Evolutionary conservation across 2,797 vertebrate species (phyloP).

Genomic region (Avahi laniger): DNA sequence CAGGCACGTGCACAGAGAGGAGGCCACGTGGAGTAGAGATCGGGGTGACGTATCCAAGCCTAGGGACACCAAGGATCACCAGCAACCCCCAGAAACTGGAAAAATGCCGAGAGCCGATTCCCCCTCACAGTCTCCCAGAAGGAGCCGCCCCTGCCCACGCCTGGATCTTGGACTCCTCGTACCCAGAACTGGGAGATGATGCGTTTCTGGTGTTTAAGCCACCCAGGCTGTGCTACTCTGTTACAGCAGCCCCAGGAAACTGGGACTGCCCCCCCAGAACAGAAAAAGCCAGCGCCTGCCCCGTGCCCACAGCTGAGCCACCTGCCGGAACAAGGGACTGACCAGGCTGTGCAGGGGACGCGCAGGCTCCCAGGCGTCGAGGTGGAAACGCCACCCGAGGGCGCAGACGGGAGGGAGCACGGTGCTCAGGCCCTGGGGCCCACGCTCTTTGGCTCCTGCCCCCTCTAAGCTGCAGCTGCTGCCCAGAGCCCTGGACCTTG

Average conservation of each 20-base stretch:
- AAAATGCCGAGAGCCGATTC: fast-evolving
- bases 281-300: not conserved
- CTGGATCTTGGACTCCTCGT: too few relatives aligned
- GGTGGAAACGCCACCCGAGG: fast-evolving
- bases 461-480: not conserved
- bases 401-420: fast-evolving
- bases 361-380: fast-evolving
- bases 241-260: fast-evolving
- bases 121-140: too few relatives aligned
- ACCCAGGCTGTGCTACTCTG: fast-evolving
- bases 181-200: not conserved
- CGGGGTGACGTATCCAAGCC: fast-evolving
- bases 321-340: not conserved
- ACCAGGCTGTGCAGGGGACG: fast-evolving
- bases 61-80: fast-evolving
- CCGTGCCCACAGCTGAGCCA: not conserved
- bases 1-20: fast-evolving
- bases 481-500: not conserved
- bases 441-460: fast-evolving
- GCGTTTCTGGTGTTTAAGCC: fast-evolving
- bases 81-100: fast-evolving
- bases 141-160: fast-evolving
- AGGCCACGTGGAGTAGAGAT: fast-evolving
- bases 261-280: fast-evolving
- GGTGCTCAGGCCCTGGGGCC: too few relatives aligned